A percentile compares a stretch with the other conserved stretches of the same genome.
phyloP scores from a whole-genome alignment of 2,797 vertebrate genomes.

The Spea hammondii region DNA sequence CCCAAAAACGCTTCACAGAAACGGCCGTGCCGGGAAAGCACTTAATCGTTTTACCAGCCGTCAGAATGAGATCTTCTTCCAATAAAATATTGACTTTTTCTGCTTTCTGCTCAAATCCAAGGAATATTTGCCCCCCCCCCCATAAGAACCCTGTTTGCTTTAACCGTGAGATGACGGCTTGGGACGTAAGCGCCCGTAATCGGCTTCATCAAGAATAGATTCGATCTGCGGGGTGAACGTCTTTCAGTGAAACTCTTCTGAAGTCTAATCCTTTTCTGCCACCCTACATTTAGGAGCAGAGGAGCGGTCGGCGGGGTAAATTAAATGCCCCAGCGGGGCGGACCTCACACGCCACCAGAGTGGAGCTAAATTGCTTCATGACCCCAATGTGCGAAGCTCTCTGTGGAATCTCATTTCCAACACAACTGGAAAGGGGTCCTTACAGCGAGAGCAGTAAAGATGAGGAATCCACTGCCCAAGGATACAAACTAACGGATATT shows the following conservation, averaged over 20 bases:
- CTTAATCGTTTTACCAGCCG: conserved; percentile 48
- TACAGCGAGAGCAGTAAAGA: no score
- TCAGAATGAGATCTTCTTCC: conserved; percentile 20
- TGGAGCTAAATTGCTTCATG: background rate
- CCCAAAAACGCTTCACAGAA: conserved; percentile 39
- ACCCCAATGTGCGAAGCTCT: no score
- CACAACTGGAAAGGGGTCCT: no score
- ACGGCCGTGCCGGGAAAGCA: conserved; percentile 29
- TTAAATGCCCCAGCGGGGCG: background rate
- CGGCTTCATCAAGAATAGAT: background rate
- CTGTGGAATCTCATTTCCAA: no score
- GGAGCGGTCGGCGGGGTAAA: background rate
- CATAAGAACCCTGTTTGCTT: no score
- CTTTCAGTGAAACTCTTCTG: no score
- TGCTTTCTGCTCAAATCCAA: conserved; percentile 17
- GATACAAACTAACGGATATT: no score
- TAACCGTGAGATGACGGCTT: no score
- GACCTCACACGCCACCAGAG: background rate
- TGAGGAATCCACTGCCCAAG: no score
- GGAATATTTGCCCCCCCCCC: background rate
- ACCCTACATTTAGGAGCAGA: no score
- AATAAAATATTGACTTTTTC: conserved; percentile 31
- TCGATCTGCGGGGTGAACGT: background rate
- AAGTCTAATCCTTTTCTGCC: background rate
- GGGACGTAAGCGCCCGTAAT: no score